phyloP scores from a whole-genome alignment of 2,888 invertebrate genomes.

The Asteroscopus sphinx region DNA sequence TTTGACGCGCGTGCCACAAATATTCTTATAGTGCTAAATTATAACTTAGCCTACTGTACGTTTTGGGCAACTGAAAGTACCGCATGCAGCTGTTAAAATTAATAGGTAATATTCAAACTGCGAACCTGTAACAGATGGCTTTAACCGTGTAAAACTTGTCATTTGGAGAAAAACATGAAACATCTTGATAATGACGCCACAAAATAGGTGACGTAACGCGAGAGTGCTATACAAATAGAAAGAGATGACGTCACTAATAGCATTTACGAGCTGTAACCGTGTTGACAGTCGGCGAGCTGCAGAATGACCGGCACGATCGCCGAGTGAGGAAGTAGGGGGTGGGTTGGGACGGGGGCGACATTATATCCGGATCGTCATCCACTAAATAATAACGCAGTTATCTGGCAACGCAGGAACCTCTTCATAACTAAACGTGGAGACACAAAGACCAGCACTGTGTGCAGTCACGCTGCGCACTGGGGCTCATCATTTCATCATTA shows the following conservation, averaged over 20 bases:
- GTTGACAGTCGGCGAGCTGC: background rate
- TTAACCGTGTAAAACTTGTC: background rate
- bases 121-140: background rate
- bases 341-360: background rate
- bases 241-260: constrained; percentile 6
- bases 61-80: too few species aligned
- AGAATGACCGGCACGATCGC: background rate
- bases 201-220: background rate
- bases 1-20: background rate
- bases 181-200: background rate
- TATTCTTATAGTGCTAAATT: too few species aligned
- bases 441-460: background rate
- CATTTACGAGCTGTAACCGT: constrained; percentile 1
- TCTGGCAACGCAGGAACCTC: background rate
- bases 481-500: too few species aligned
- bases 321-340: background rate
- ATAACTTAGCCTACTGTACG: too few species aligned
- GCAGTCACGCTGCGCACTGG: too few species aligned
- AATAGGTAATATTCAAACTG: background rate
- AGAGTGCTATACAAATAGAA: background rate
- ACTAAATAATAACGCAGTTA: constrained; percentile 5
- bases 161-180: background rate
- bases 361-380: constrained; percentile 1
- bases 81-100: too few species aligned
- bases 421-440: background rate